A percentile compares a stretch with the other conserved stretches of the same genome.
phyloP scores from a whole-genome alignment of 2,113 vertebrate genomes.

The Garra rufa region DNA sequence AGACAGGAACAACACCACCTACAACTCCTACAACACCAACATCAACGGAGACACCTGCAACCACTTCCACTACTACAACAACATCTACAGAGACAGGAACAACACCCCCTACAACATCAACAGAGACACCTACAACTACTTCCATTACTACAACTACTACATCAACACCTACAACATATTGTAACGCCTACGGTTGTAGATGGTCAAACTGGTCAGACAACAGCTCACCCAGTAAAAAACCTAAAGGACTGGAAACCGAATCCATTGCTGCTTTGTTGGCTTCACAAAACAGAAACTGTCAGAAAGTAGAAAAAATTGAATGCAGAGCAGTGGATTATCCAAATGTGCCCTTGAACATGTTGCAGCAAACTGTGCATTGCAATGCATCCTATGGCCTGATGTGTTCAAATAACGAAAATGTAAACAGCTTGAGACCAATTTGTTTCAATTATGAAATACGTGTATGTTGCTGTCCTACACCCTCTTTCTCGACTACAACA shows the following conservation, averaged over 20 bases:
- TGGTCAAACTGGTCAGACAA: constrained; percentile 2
- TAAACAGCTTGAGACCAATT: background rate
- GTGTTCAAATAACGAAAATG: constrained; percentile 16
- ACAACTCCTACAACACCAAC: background rate
- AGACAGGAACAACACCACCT: background rate
- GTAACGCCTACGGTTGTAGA: background rate
- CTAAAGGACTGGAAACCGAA: background rate
- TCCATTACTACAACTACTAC: background rate
- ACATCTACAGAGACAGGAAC: background rate
- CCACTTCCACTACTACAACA: background rate
- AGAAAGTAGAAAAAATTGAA: background rate
- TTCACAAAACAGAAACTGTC: background rate
- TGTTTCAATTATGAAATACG: constrained; percentile 2
- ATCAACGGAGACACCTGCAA: background rate
- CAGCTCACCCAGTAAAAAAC: background rate
- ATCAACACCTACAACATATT: background rate
- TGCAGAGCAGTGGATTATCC: constrained; percentile 25
- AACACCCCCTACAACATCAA: background rate
- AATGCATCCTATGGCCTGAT: background rate
- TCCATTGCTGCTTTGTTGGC: background rate
- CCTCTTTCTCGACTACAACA: background rate
- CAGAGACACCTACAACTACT: background rate
- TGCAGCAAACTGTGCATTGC: background rate
- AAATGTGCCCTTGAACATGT: background rate
- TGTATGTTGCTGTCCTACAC: background rate